Evolutionary conservation across 53 echinoderm and acorn worm species (phyloP).

Genomic region (Crossaster papposus): DNA sequence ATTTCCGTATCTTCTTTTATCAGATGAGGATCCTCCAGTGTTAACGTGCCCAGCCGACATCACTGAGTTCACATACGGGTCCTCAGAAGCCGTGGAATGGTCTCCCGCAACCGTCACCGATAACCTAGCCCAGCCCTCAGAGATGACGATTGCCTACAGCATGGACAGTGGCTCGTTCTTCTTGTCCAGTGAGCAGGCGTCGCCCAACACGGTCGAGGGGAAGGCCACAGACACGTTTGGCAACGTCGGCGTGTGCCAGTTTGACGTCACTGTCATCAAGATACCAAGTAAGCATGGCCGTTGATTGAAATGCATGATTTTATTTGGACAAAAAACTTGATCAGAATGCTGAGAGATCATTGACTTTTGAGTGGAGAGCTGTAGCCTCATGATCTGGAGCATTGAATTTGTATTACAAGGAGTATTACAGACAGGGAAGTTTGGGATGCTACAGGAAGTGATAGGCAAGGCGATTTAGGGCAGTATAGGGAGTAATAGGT

Average conservation of each 20-base stretch:
- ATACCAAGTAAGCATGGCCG: slow-evolving; percentile 40
- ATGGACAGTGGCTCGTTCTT: slow-evolving; percentile 60
- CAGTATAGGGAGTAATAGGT: too few relatives aligned
- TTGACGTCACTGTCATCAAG: slow-evolving; percentile 50
- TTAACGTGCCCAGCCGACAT: slow-evolving; percentile 62
- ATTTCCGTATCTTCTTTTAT: not conserved
- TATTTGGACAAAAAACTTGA: not conserved
- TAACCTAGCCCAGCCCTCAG: slow-evolving; percentile 55
- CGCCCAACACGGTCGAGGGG: slow-evolving; percentile 45
- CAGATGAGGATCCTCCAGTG: slow-evolving; percentile 66
- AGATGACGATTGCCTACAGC: slow-evolving; percentile 59
- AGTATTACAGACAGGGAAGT: too few relatives aligned
- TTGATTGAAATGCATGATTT: not conserved
- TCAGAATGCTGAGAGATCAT: too few relatives aligned
- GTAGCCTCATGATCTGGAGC: too few relatives aligned
- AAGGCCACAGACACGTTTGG: slow-evolving; percentile 68
- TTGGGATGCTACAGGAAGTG: too few relatives aligned
- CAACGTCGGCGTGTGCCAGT: slow-evolving; percentile 68
- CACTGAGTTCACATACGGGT: slow-evolving; percentile 44
- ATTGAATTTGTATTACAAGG: too few relatives aligned
- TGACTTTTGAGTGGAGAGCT: too few relatives aligned
- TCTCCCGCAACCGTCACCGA: slow-evolving; percentile 55
- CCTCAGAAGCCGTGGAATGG: slow-evolving; percentile 55
- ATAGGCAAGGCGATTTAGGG: too few relatives aligned
- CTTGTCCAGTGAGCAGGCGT: slow-evolving; percentile 10